Evolutionary conservation across 2,888 invertebrate species (phyloP), one percentile per base, ranked within the genome.

Genomic region (Dendrolimus pini): DNA sequence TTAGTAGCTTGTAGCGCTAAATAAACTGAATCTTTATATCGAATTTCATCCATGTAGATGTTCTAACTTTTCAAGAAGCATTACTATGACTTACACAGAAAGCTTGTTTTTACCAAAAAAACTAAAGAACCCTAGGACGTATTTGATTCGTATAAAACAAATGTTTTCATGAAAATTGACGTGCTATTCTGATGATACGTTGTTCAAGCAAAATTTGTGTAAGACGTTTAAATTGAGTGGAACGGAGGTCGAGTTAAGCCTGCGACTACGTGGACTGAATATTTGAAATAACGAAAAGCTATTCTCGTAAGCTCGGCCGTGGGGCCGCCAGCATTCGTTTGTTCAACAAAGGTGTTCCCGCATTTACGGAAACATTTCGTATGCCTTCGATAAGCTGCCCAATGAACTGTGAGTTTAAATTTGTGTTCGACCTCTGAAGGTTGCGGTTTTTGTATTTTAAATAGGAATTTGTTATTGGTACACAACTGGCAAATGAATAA

Each of bases 181-280:
- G 30, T 30, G 30, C 30, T 30, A 3, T 30, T 30, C 30, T 30
- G 63, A 61, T 65, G 65, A 70, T 69, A 70, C 68, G 66, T 71
- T 68, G 54, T 66, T 64, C 66, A 63, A 67, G 72, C 74, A 71
- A 75, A 80, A 77, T 75, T 74, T 66, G 69, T 70, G 72, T 77
- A 69, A 73, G 72, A 69, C 69, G 70, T 73, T 77, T 69, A 72
- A 74, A 74, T 78, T 71, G 75, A 75, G 75, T 73, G 68, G 72
- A 76, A 78, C 79, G 71, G 72, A 74, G 77, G 75, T 70, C 74
- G 70, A 73, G 72, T 75, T 66, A 69, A 71, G 70, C 70, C 73
- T 65, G 66, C 61, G 55, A 61, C 60, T 63, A 74, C 78, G 76
- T 74, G 76, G 62, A 63, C 61, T 63, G 78, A 77, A 78, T 79